A percentile compares a stretch with the other conserved stretches of the same genome.
Conservation (phyloP, 2,888 invertebrate species). For the Megalurothrips usitatus region DNA sequence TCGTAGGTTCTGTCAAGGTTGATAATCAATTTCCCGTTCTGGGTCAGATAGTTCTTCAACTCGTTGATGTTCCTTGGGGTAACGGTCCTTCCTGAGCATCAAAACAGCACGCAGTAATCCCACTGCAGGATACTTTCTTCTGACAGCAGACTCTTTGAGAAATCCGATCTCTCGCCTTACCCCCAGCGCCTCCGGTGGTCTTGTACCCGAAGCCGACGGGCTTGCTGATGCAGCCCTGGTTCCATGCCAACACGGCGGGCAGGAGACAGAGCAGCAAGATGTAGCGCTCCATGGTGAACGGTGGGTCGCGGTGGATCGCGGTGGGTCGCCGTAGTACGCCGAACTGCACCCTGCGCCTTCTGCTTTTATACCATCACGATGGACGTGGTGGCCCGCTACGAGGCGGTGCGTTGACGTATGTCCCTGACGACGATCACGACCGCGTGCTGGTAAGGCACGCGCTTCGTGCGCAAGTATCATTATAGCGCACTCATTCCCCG, state of each 20-base stretch:
- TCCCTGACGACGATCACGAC: too few species aligned
- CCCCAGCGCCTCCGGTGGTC: neutral
- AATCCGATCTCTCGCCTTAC: neutral
- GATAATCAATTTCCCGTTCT: slow-evolving; percentile 3
- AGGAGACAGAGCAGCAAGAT: neutral
- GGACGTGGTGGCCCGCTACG: too few species aligned
- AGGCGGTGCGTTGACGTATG: too few species aligned
- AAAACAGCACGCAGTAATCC: neutral
- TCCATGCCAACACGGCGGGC: neutral
- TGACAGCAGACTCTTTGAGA: neutral
- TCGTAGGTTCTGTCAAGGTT: slow-evolving; percentile 28
- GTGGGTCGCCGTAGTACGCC: neutral
- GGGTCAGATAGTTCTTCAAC: neutral
- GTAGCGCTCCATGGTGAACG: neutral
- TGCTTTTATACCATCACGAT: neutral
- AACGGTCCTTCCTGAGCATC: neutral
- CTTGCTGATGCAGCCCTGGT: neutral
- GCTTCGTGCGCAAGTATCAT: too few species aligned
- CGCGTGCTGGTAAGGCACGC: too few species aligned
- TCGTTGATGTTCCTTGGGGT: neutral
- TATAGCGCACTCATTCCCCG: too few species aligned
- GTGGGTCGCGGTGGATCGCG: too few species aligned
- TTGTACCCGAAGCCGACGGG: slow-evolving; percentile 10
- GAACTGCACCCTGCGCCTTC: neutral
- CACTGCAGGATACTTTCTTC: neutral